Evolutionary conservation across 2,797 vertebrate genomes (phyloP), one percentile per base, ranked within the genome.

Genomic region (Sebastes kiyomatsui): DNA sequence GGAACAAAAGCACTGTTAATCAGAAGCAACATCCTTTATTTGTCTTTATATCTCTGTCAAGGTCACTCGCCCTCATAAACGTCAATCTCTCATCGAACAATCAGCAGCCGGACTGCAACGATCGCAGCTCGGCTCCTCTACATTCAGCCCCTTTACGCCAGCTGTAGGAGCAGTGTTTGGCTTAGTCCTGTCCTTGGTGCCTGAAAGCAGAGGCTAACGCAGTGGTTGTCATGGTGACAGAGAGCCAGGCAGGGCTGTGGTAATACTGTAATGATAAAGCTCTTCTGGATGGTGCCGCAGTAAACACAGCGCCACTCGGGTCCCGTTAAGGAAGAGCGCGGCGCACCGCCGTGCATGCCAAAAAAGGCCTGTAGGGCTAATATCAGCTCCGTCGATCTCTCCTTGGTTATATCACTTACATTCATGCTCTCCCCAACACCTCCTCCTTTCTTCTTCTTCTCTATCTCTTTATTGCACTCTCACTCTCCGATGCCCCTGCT

Each of bases 161-260:
- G 89, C 90, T 92, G 89, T 86, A 88, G 82, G 86, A 90, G 87
- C 91, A 85, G 85, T 81, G 83, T 93, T 94, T 92, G 91, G 93
- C 91, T 91, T 80, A 82, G 92, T 91, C 90, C 92, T 90, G 91
- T 95, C 94, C 94, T 95, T 95, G 94, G 93, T 92, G 93, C 93
- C 93, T 95, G 93, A 90, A 95, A 94, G 93, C 87, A 94, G 94
- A 95, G 94, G 93, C 94, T 93, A 94, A 95, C 91, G 92, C 94
- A 93, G 93, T 78, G 91, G 95, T 95, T 92, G 94, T 94, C 95
- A 96, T 96, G 94, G 96, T 90, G 93, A 96, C 92, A 91, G 92
- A 83, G 94, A 94, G 91, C 92, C 93, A 93, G 94, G 90, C 92
- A 93, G 92, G 86, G 93, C 90, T 92, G 92, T 92, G 90, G 94